Evolutionary conservation across 2,888 invertebrate species (phyloP), one percentile per base, ranked within the genome.

Genomic region (Calliphora vomitoria): DNA sequence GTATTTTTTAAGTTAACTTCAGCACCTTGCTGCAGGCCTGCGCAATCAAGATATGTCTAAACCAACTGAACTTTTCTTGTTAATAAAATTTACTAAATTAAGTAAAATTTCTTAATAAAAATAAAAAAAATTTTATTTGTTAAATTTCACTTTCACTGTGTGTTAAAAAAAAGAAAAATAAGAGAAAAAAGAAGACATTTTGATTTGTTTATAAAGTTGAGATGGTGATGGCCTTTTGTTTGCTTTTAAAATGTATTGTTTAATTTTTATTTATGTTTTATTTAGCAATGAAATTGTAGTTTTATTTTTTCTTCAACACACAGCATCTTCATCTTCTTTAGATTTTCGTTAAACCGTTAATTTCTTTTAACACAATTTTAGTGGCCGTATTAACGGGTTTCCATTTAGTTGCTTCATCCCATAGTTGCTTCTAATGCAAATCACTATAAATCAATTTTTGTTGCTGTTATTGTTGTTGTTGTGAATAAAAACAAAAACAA

Each of bases 61-160:
- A 74, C 85, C 85, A 87, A 58, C n/a, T 79, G 58, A 87, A 84
- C 66, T 64, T 55, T 81, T 81, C 66, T 72, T 50, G 72, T 69
- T 47, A 62, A 31, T 64, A 44, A 47, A 71, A n/a, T 66, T 68
- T 55, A 8, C 31, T 18, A 53, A 44, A 69, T 35, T 60, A 50
- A 66, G 15, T 25, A 50, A 82, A 75, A 69, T 82, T 71, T 85
- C 50, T 81, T 62, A 72, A 64, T 50, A 71, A 71, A 44, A 55
- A 25, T 53, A 8, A 0, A 35, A 0, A 35, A 20, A 8, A 69
- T 81, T 72, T 82, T 66, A 38, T 55, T 74, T 50, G 50, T 53
- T 64, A 66, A 81, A 71, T 35, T 82, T 85, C 71, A 87, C 87
- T 87, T 87, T 87, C 85, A 87, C 85, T 82, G 78, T 55, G 5